phyloP scores from a whole-genome alignment of 2,797 vertebrate species.

The Rhyacichthys aspro region DNA sequence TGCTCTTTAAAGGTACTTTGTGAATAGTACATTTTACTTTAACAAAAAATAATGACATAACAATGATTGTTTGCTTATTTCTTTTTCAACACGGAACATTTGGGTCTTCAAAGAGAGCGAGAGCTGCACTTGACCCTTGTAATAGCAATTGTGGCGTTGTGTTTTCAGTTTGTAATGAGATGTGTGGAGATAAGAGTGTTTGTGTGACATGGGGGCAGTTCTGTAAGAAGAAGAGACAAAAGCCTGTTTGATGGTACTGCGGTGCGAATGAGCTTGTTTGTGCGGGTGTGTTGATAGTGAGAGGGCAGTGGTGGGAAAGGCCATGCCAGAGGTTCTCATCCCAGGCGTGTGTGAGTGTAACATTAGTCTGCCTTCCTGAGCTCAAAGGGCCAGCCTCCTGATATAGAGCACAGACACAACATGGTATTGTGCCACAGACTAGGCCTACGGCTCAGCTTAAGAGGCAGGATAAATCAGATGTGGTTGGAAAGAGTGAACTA shows the following conservation, averaged over 20 bases:
- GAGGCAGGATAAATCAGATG: constrained; percentile 37
- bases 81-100: constrained; percentile 1
- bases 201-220: constrained; percentile 19
- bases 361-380: constrained; percentile 66
- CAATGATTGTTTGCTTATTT: constrained; percentile 3
- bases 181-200: constrained; percentile 1
- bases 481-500: constrained; percentile 30
- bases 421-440: constrained; percentile 52
- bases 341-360: constrained; percentile 37
- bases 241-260: constrained; percentile 62
- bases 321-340: constrained; percentile 76
- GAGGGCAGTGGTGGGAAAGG: constrained; percentile 76
- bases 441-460: constrained; percentile 34
- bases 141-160: constrained; percentile 24
- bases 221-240: constrained; percentile 55
- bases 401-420: constrained; percentile 68
- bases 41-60: not conserved
- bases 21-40: constrained; percentile 35
- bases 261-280: constrained; percentile 64
- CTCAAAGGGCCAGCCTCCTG: constrained; percentile 62
- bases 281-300: constrained; percentile 64
- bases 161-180: constrained; percentile 7
- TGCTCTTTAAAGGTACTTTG: constrained; percentile 22
- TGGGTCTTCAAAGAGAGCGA: constrained; percentile 2
- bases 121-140: constrained; percentile 29